phyloP scores from a whole-genome alignment of 2,888 invertebrate genomes.

The Heliconius ethilla region DNA sequence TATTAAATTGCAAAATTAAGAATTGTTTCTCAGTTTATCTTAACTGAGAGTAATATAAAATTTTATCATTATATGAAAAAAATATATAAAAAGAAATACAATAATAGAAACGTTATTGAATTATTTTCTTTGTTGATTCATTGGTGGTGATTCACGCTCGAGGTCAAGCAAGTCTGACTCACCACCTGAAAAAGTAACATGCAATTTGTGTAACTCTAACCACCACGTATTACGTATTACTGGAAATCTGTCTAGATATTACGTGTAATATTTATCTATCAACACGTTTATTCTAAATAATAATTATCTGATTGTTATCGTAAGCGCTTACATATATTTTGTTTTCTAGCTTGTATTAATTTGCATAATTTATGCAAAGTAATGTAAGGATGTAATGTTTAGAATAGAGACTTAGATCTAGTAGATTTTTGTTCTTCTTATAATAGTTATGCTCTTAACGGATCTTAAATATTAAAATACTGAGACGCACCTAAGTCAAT shows the following conservation, averaged over 20 bases:
- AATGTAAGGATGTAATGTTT: neutral
- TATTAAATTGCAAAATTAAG: constrained; percentile 3
- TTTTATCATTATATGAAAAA: neutral
- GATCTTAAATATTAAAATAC: neutral
- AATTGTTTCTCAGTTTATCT: neutral
- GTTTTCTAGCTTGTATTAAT: constrained; percentile 4
- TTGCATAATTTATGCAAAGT: constrained; percentile 9
- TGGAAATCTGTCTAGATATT: constrained; percentile 32
- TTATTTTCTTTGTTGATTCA: constrained; percentile 60
- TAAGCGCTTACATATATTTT: neutral
- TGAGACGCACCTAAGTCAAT: too few relatives aligned
- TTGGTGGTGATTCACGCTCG: constrained; percentile 59
- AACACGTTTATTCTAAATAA: constrained; percentile 19
- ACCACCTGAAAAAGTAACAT: constrained; percentile 55
- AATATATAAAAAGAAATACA: constrained; percentile 12
- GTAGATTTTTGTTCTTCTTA: neutral
- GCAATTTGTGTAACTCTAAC: constrained; percentile 42
- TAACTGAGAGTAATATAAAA: neutral
- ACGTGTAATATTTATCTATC: constrained; percentile 36
- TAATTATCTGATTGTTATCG: constrained; percentile 35
- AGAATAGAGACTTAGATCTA: neutral
- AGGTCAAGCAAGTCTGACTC: constrained; percentile 63
- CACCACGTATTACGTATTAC: constrained; percentile 40
- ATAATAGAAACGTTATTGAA: constrained; percentile 39
- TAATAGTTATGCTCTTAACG: neutral